phyloP scores from a whole-genome alignment of 64 coral and sea anemone species.

The Pocillopora verrucosa region DNA sequence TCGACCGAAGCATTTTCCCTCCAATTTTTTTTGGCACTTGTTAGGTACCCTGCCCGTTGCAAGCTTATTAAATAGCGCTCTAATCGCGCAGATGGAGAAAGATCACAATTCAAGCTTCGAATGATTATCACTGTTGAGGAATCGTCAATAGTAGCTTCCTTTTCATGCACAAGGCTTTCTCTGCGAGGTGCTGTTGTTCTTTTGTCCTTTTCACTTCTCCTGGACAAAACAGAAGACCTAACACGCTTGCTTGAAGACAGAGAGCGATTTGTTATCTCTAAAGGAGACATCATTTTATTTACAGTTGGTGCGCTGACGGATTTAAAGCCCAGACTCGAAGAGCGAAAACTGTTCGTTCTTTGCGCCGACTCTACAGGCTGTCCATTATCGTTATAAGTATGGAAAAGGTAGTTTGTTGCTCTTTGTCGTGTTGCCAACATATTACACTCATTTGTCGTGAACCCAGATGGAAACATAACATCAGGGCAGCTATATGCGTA shows the following conservation, averaged over 20 bases:
- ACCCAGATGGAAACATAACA: slow-evolving; percentile 23
- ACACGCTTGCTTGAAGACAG: neutral
- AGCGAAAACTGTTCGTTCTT: neutral
- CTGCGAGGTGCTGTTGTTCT: neutral
- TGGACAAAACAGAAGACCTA: neutral
- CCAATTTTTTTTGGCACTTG: neutral
- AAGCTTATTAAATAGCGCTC: slow-evolving; percentile 18
- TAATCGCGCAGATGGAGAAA: slow-evolving; percentile 15
- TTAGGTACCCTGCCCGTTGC: slow-evolving; percentile 4
- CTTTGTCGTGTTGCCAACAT: slow-evolving; percentile 46
- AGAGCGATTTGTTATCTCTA: neutral
- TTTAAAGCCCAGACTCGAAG: neutral
- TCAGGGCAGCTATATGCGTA: neutral
- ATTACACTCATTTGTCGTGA: slow-evolving; percentile 21
- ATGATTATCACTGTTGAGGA: neutral
- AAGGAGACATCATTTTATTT: neutral
- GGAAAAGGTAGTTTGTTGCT: slow-evolving; percentile 41
- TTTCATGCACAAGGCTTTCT: neutral
- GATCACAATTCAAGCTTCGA: slow-evolving; percentile 8
- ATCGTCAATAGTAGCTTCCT: neutral
- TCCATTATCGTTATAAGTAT: slow-evolving; percentile 1
- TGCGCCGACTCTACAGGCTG: neutral
- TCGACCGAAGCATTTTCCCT: neutral
- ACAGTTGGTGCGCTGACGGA: too few species aligned
- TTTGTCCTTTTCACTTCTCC: neutral